Conservation (phyloP, 1,140 invertebrate genomes). For the Charaxes varanes region DNA sequence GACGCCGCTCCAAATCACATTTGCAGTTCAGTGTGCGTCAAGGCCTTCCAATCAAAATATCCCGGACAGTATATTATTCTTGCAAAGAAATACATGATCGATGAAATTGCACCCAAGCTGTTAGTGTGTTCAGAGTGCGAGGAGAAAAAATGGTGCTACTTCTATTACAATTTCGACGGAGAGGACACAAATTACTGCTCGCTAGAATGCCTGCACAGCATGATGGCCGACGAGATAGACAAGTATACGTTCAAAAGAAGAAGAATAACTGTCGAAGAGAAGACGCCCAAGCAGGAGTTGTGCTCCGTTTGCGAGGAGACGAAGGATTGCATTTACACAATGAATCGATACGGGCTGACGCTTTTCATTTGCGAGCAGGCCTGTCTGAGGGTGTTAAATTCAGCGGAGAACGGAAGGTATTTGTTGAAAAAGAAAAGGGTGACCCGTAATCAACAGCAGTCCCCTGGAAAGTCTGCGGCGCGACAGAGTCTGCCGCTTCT, state of each 20-base stretch:
- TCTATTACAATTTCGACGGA: conserved; percentile 72
- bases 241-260: conserved; percentile 66
- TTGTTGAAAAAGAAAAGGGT: conserved; percentile 42
- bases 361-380: conserved; percentile 56
- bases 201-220: conserved; percentile 69
- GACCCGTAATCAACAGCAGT: conserved; percentile 18
- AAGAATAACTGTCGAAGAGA: conserved; percentile 47
- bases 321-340: conserved; percentile 44
- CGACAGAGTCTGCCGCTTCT: conserved; percentile 50
- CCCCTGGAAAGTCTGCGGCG: conserved; percentile 2
- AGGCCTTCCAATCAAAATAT: conserved; percentile 33
- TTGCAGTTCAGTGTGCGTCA: conserved; percentile 46
- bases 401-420: conserved; percentile 50
- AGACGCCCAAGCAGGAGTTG: conserved; percentile 30
- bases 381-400: conserved; percentile 53
- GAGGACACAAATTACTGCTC: conserved; percentile 73
- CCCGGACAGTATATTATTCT: conserved; percentile 41
- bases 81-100: conserved; percentile 56
- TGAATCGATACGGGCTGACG: conserved; percentile 49
- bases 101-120: conserved; percentile 50
- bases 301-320: conserved; percentile 50
- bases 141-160: conserved; percentile 70
- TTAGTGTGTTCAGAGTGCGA: conserved; percentile 64
- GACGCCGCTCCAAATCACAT: conserved; percentile 47
- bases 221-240: conserved; percentile 74